These are phyloP conservation scores for Phortica magna DNA, from an alignment of 2,888 invertebrate species.

Conservation along the genomic window DNA sequence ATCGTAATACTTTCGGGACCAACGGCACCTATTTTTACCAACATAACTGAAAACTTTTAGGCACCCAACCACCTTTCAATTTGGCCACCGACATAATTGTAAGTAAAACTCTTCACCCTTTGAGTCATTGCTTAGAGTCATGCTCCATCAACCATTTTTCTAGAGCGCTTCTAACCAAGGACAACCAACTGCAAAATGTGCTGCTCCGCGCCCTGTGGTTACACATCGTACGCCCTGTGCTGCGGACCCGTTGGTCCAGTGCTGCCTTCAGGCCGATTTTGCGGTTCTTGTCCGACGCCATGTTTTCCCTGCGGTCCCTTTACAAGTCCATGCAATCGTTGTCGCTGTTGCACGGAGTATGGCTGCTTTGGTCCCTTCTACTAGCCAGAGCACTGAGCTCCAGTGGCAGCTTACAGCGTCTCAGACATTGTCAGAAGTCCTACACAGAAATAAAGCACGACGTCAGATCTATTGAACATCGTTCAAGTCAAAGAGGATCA, in stretches of 20 bases:
- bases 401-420: too few relatives aligned
- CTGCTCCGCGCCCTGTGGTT: neutral
- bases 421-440: too few relatives aligned
- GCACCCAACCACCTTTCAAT: too few relatives aligned
- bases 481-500: too few relatives aligned
- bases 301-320: neutral
- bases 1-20: too few relatives aligned
- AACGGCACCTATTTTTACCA: too few relatives aligned
- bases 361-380: neutral
- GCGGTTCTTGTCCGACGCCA: neutral
- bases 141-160: neutral
- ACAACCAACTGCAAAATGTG: neutral
- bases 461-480: too few relatives aligned
- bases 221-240: neutral
- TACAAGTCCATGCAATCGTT: neutral
- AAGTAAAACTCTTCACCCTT: neutral
- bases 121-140: too few relatives aligned
- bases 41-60: too few relatives aligned
- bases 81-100: neutral
- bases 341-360: neutral
- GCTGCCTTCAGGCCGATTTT: neutral
- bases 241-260: constrained; percentile 1
- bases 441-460: too few relatives aligned
- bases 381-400: neutral
- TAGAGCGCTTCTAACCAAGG: neutral